Base-by-base conservation (phyloP, 2,888 invertebrate genomes). In the Caenorhabditis sp. region DNA sequence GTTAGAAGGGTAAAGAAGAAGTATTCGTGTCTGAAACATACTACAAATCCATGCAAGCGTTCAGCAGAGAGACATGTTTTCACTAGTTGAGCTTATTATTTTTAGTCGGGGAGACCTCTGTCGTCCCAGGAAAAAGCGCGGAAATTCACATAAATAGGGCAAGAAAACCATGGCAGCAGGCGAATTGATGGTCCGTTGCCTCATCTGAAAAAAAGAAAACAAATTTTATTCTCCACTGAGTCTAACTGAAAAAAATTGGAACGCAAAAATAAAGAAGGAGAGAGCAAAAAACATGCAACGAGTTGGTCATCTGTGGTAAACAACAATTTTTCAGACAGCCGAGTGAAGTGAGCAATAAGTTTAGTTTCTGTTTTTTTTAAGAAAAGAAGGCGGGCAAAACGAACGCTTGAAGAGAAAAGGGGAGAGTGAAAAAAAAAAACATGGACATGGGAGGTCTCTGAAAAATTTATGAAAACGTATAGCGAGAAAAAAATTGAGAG, bases 271-370 rank as follows among this genome's bases (percentile, higher is more conserved):
- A 17, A 43, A 36, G 36, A 36, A 36, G 12, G 12, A 36, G 36
- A 36, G 36, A 36, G 36, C 36, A n/a, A 53, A 53, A 53, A 53
- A 53, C 53, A 24, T 53, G 8, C 1, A 53, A 24, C 24, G 53
- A 53, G 24, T 53, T 24, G 23, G 24, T 53, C 24, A 24, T 53
- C 23, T 24, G 24, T 21, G 53, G 53, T 53, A 53, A 53, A 53
- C 53, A 53, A 53, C 24, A 53, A 53, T 53, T 53, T 53, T 24
- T 53, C 53, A 53, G 24, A 53, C 21, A 53, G 21, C 51, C 24
- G 53, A 53, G 53, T 24, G 24, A 21, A 53, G 23, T 24, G 24
- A 53, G 21, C 21, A 53, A 53, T 53, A 53, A 53, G 24, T 53
- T 53, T 53, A 43, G 43, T 43, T 43, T 43, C 43, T 43, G n/a